Evolutionary conservation across 2,888 invertebrate species (phyloP).

Genomic region (Drosophila vallismaia): DNA sequence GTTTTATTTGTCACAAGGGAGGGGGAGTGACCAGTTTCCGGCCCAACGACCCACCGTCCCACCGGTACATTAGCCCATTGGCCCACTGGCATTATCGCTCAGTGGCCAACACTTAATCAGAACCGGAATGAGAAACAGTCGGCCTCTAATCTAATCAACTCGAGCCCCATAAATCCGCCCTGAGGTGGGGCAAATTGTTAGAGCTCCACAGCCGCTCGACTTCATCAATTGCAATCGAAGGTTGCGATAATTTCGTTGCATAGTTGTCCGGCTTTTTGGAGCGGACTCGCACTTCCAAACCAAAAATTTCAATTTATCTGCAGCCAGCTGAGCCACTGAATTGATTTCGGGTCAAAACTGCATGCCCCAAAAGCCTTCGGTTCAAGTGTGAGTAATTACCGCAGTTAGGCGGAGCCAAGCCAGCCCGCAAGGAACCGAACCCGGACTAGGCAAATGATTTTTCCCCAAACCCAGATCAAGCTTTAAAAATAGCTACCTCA

Average conservation of each 20-base stretch:
- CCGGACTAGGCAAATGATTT: slow-evolving; percentile 60
- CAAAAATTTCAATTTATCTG: slow-evolving; percentile 60
- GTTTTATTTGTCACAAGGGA: slow-evolving; percentile 54
- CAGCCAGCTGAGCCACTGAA: slow-evolving; percentile 29
- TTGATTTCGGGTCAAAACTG: slow-evolving; percentile 14
- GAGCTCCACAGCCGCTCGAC: slow-evolving; percentile 6
- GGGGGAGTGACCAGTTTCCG: slow-evolving; percentile 6
- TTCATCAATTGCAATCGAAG: slow-evolving; percentile 26
- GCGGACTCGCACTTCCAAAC: neutral
- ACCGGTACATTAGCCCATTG: neutral
- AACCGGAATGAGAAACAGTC: slow-evolving; percentile 7
- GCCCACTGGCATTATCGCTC: slow-evolving; percentile 42
- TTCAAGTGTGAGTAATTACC: slow-evolving; percentile 73
- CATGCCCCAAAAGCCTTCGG: slow-evolving; percentile 30
- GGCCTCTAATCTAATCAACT: slow-evolving; percentile 36
- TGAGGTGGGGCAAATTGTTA: slow-evolving; percentile 18
- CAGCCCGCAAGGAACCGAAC: slow-evolving; percentile 49
- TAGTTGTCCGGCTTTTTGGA: neutral
- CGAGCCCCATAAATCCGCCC: slow-evolving; percentile 12
- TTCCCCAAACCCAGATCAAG: slow-evolving; percentile 54
- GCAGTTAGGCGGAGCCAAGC: slow-evolving; percentile 52
- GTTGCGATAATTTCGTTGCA: slow-evolving; percentile 5
- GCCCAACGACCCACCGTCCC: neutral
- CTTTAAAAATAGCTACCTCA: slow-evolving; percentile 66
- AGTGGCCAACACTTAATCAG: slow-evolving; percentile 38